phyloP scores from a whole-genome alignment of 2,797 vertebrate genomes.

The Oryzias dopingdopingensis region DNA sequence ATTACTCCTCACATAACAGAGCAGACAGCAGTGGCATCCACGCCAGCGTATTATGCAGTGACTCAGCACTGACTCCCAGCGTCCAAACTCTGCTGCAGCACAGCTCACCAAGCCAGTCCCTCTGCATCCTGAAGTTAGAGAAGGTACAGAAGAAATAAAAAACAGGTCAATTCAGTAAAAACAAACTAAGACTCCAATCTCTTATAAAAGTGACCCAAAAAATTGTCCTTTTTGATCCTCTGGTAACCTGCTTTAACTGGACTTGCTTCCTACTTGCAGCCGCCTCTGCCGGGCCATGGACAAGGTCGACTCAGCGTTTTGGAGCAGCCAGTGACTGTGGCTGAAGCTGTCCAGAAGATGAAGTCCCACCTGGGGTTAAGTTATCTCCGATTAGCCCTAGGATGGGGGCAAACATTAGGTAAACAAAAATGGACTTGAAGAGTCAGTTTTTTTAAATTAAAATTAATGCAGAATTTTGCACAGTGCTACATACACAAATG shows the following conservation, averaged over 20 bases:
- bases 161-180: not conserved
- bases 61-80: constrained; percentile 80
- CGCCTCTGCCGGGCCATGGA: constrained; percentile 82
- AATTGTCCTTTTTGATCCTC: not conserved
- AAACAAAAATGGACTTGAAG: constrained; percentile 5
- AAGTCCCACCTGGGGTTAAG: constrained; percentile 85
- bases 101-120: constrained; percentile 67
- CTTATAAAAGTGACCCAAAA: not conserved
- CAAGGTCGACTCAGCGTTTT: constrained; percentile 87
- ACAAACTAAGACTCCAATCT: not conserved
- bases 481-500: too few species aligned
- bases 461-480: too few species aligned
- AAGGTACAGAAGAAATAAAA: constrained; percentile 76
- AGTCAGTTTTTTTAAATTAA: too few species aligned
- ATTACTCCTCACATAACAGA: constrained; percentile 59
- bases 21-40: constrained; percentile 70
- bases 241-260: not conserved
- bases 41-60: constrained; percentile 83
- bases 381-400: constrained; percentile 89
- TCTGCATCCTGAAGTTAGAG: constrained; percentile 81
- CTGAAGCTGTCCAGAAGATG: constrained; percentile 77
- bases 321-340: constrained; percentile 76
- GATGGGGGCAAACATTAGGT: constrained; percentile 80
- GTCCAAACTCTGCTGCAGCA: constrained; percentile 80
- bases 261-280: constrained; percentile 61